Evolutionary conservation across 2,888 invertebrate species (phyloP).

Genomic region (Sminthurides aquaticus): DNA sequence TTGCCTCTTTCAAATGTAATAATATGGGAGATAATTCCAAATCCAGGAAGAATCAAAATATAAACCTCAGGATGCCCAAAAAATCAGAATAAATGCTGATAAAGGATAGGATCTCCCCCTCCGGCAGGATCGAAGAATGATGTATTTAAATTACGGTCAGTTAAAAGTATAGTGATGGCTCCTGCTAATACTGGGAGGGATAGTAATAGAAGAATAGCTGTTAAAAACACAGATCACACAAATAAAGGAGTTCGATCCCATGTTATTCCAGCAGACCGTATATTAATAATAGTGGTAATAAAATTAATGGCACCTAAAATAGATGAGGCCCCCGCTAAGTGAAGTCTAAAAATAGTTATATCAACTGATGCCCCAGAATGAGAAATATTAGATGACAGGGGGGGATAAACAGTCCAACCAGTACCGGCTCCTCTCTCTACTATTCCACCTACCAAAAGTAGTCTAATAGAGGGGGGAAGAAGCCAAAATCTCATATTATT

Average conservation of each 20-base stretch:
- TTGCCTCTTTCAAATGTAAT: conserved; percentile 66
- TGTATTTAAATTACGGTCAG: conserved; percentile 72
- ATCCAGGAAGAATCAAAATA: conserved; percentile 75
- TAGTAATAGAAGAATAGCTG: conserved; percentile 58
- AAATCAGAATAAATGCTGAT: conserved; percentile 80
- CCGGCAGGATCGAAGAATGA: conserved; percentile 73
- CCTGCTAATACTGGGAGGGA: conserved; percentile 69
- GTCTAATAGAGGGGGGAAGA: conserved; percentile 60
- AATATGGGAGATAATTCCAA: conserved; percentile 73
- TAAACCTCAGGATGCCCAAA: conserved; percentile 83
- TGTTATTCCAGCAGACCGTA: conserved; percentile 54
- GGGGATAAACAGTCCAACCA: conserved; percentile 71
- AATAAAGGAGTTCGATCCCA: conserved; percentile 64
- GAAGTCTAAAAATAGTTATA: conserved; percentile 67
- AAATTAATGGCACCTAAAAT: conserved; percentile 73
- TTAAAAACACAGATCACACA: conserved; percentile 64
- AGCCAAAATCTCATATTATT: conserved; percentile 80
- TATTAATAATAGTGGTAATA: conserved; percentile 68
- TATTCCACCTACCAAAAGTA: conserved; percentile 58
- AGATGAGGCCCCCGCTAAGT: conserved; percentile 64
- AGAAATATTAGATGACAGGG: conserved; percentile 57
- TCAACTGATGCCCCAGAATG: conserved; percentile 64
- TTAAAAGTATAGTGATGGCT: conserved; percentile 70
- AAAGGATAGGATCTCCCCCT: conserved; percentile 72
- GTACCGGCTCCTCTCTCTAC: conserved; percentile 66